Conservation (phyloP, 2,888 invertebrate species). For the Nephrocerus scutellatus region DNA sequence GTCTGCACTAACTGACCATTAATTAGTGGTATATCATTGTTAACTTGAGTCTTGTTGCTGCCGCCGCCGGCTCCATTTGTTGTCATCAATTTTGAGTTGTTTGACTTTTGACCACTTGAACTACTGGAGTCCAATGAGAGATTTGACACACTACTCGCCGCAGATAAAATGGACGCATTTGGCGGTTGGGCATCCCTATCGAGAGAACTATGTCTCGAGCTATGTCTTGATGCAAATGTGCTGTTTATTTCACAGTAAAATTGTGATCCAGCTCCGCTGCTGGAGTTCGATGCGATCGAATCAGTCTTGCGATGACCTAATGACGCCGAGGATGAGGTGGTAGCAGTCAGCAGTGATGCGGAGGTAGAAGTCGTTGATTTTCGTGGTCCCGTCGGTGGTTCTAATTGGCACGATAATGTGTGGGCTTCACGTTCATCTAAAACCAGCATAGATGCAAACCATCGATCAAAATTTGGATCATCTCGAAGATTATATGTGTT, state of each 20-base stretch:
- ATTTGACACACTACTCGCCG: conserved; percentile 50
- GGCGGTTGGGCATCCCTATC: conserved; percentile 72
- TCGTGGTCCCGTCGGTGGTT: conserved; percentile 55
- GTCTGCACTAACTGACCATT: conserved; percentile 47
- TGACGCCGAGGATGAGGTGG: conserved; percentile 30
- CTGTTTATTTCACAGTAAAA: conserved; percentile 71
- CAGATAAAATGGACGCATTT: conserved; percentile 41
- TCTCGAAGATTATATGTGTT: conserved; percentile 85
- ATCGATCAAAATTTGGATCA: conserved; percentile 85
- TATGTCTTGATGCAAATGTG: conserved; percentile 30
- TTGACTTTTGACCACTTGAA: conserved; percentile 52
- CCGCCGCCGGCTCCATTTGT: conserved; percentile 43
- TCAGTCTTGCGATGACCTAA: conserved; percentile 81
- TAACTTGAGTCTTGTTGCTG: conserved; percentile 31
- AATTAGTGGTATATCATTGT: conserved; percentile 37
- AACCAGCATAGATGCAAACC: conserved; percentile 89
- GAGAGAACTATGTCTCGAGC: conserved; percentile 72
- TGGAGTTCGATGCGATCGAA: conserved; percentile 81
- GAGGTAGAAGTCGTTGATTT: conserved; percentile 30
- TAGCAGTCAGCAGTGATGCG: conserved; percentile 29
- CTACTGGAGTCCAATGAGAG: conserved; percentile 74
- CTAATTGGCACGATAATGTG: conserved; percentile 82
- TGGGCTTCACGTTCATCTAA: conserved; percentile 90
- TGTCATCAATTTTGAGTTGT: conserved; percentile 41
- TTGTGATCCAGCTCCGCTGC: conserved; percentile 78